Evolutionary conservation across 2,888 invertebrate genomes (phyloP), one percentile per base, ranked within the genome.

Genomic region (Drosophila rellima): DNA sequence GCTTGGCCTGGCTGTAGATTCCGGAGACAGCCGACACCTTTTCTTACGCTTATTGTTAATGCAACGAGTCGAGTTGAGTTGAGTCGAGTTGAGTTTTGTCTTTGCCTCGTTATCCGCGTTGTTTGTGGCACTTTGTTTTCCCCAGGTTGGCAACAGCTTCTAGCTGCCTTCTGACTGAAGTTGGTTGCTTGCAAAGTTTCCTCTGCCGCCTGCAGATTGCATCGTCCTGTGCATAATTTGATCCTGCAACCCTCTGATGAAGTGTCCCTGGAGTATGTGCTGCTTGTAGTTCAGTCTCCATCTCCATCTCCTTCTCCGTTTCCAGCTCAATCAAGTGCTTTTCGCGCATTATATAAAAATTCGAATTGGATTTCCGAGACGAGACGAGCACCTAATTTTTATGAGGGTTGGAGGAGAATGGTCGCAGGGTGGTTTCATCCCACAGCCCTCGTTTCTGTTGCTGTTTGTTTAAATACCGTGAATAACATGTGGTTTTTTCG

Each of bases 401-500:
- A 60, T 73, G 83, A 63, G 66, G 84, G 75, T 70, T 70, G 59
- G 57, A 74, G 87, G 72, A 69, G 74, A 47, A 73, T 15, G 15
- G 20, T 10, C 51, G 56, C 63, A 77, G 90, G 77, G 82, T 78
- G 47, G 78, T 70, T 78, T 56, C 37, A 29, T 0, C 62, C 37
- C 55, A 26, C 31, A 33, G 11, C 31, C 35, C 35, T 6, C 47
- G 57, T 57, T 26, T 15, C 54, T 69, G 72, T 87, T 84, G 88
- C 80, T 86, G 83, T 85, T 85, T 92, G 92, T 87, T 92, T 92
- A 92, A 91, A 91, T 87, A 90, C 90, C 92, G 92, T 92, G 90
- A 89, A 91, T 92, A 92, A 91, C 92, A 92, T 92, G 92, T 92
- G 92, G 92, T 92, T 92, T 92, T 92, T 92, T 90, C 90, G 66